Percentiles rank a stretch among this genome's conserved stretches.
phyloP scores from a whole-genome alignment of 1,140 invertebrate genomes.

The Drosophila suzukii region DNA sequence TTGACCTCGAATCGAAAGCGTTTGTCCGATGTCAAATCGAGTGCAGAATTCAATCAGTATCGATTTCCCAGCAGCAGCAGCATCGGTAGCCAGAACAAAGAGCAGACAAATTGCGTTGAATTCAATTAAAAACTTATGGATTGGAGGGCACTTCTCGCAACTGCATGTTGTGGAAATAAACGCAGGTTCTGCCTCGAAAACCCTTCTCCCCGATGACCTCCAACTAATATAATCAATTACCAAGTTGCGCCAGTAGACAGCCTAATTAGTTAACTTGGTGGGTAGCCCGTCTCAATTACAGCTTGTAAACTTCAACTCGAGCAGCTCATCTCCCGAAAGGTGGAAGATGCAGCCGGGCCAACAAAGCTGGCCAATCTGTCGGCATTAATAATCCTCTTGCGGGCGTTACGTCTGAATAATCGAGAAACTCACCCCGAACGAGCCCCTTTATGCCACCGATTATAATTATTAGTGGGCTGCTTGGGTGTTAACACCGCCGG shows the following conservation, averaged over 20 bases:
- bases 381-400: slow-evolving; percentile 29
- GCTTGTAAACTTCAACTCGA: slow-evolving; percentile 9
- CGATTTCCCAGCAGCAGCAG: slow-evolving; percentile 23
- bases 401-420: slow-evolving; percentile 14
- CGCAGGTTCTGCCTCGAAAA: background rate
- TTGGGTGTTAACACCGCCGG: slow-evolving; percentile 5
- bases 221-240: slow-evolving; percentile 48
- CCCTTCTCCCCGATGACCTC: slow-evolving; percentile 13
- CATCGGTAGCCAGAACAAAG: slow-evolving; percentile 31
- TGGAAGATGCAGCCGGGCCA: background rate
- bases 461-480: slow-evolving; percentile 3
- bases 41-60: slow-evolving; percentile 43
- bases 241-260: slow-evolving; percentile 27
- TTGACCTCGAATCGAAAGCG: slow-evolving; percentile 49
- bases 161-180: slow-evolving; percentile 20
- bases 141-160: slow-evolving; percentile 1
- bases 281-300: slow-evolving; percentile 32
- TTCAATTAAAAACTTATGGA: slow-evolving; percentile 47
- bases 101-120: slow-evolving; percentile 39
- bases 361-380: slow-evolving; percentile 11
- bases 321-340: slow-evolving; percentile 3
- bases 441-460: slow-evolving; percentile 5
- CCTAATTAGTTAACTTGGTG: slow-evolving; percentile 40
- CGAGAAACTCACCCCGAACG: slow-evolving; percentile 12
- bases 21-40: slow-evolving; percentile 37